Conservation (phyloP, 2,113 vertebrate genomes). For the Leptobrachium ailaonicum region DNA sequence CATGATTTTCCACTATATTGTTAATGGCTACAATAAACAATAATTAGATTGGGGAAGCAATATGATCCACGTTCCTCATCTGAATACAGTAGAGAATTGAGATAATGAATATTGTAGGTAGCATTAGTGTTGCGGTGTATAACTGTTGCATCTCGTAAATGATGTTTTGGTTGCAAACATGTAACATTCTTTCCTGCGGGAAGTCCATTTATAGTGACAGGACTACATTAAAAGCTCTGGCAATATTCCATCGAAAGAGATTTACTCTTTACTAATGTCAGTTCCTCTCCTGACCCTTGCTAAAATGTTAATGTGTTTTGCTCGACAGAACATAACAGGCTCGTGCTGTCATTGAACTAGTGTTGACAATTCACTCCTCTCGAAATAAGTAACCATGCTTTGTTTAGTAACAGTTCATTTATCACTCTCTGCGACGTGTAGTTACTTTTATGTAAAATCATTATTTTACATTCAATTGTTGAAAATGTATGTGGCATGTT, state of each 20-base stretch:
- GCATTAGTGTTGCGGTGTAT: no score
- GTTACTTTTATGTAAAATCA: not conserved
- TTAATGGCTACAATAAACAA: no score
- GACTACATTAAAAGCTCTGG: not conserved
- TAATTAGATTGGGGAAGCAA: no score
- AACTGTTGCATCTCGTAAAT: no score
- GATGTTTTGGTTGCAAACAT: no score
- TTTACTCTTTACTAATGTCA: constrained; percentile 11
- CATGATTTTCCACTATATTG: no score
- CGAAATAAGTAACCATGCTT: constrained; percentile 27
- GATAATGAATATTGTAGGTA: no score
- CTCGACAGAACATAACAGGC: constrained; percentile 36
- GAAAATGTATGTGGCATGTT: no score
- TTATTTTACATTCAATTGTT: no score
- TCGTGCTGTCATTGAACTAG: constrained; percentile 26
- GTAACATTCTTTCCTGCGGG: not conserved
- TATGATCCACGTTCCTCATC: no score
- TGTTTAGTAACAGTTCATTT: constrained; percentile 32
- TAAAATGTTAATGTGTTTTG: constrained; percentile 29
- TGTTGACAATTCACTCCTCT: constrained; percentile 41
- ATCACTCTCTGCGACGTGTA: constrained; percentile 8
- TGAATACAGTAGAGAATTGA: no score
- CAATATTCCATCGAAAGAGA: not conserved
- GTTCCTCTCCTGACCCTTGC: constrained; percentile 26
- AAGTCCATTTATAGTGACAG: not conserved